Base-by-base conservation (phyloP, 2,797 vertebrate genomes). In the Prionace glauca region DNA sequence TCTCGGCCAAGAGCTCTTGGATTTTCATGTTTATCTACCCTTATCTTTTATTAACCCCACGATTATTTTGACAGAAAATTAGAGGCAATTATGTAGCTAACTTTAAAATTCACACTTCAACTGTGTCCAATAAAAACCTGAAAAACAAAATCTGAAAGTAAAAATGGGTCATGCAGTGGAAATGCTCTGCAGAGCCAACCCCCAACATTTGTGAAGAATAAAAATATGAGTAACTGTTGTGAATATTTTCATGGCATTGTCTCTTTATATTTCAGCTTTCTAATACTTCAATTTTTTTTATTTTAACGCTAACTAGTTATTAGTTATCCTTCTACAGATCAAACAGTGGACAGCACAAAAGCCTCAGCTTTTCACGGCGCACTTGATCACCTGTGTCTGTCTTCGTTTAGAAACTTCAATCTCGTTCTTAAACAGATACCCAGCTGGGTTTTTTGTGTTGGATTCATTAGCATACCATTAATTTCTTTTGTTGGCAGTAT, bases 401-500 rank as follows among this genome's bases (percentile, higher is more conserved):
- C 36, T 84, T 84, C 41, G 18, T 65, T 91, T 91, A 18, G 29
- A n/a, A 65, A 60, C 88, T 65, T 65, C 88, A n/a, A 91, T 65
- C 32, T 60, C 32, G 36, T 65, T 91, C 88, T n/a, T 62, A 60
- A 91, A 71, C 36, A 74, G 41, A 72, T 74, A 26, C 50, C 41
- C 45, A 77, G 24, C 11, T 77, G 72, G 29, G 72, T 24, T 77
- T 56, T 62, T 95, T 94, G 45, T 77, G 29, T 26, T 45, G 24
- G 24, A 56, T 4, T 56, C 62, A 94, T 69, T 45, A 77, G 72
- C 45, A 74, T 72, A 94, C 41, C 69, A 72, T 94, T 94, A 94
- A 95, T 95, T 95, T 50, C 14, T 95, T 95, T 95, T 95, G 93
- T 56, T n/a, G 69, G 29, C 41, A 95, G 45, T 77, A 29, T 95